Percentiles rank a stretch among this genome's conserved stretches.
phyloP scores from a whole-genome alignment of 2,113 vertebrate genomes.

The Glaucidium brasilianum region DNA sequence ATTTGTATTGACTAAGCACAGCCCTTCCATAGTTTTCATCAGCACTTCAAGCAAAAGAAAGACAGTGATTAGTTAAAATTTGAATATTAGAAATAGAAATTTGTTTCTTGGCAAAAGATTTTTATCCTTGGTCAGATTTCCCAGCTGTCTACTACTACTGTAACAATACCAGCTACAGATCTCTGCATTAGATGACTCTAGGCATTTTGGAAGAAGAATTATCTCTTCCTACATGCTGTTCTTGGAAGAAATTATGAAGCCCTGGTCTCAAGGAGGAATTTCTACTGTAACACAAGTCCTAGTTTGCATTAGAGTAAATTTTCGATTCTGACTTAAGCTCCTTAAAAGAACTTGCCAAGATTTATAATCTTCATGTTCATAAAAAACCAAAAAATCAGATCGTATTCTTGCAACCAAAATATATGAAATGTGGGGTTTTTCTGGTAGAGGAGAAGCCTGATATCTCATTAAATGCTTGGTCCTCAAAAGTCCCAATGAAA shows the following conservation, averaged over 20 bases:
- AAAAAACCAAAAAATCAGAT: not conserved
- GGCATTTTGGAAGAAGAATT: not conserved
- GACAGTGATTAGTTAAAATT: not conserved
- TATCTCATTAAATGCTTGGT: not conserved
- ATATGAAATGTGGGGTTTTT: not conserved
- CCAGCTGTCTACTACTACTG: not conserved
- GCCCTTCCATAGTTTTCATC: slow-evolving; percentile 86
- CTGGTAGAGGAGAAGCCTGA: not conserved
- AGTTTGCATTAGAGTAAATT: not conserved
- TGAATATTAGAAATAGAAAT: not conserved
- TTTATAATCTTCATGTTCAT: not conserved
- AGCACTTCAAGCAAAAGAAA: slow-evolving; percentile 70
- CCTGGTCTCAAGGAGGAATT: not conserved
- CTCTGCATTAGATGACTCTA: not conserved
- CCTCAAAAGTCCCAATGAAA: not conserved
- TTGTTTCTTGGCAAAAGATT: not conserved
- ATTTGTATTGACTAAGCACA: slow-evolving; percentile 74
- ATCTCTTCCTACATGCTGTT: not conserved
- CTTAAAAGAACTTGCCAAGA: not conserved
- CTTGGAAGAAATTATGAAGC: not conserved
- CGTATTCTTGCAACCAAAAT: not conserved
- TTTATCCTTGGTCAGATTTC: not conserved
- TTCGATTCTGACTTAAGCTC: not conserved
- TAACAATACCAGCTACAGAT: not conserved
- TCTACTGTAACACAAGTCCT: not conserved